Evolutionary conservation across 2,888 invertebrate genomes (phyloP), one percentile per base, ranked within the genome.

Genomic region (Apodemia mormo): DNA sequence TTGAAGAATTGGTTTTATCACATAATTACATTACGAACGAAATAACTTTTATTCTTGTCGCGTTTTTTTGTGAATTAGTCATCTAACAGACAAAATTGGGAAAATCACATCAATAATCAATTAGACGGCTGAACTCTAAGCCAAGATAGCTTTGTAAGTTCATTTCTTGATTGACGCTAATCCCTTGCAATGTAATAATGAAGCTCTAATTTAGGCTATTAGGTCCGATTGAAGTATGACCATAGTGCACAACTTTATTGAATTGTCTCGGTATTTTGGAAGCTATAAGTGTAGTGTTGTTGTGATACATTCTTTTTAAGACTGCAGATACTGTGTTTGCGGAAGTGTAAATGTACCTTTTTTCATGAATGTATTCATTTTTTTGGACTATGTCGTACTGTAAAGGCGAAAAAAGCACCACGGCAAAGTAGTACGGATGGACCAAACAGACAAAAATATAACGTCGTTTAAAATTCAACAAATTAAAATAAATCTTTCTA

Each of bases 261-360:
- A 61, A 37, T 14, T 61, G 37, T 33, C 33, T 61, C 37, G 61
- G 33, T 61, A 37, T 61, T 61, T 37, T 61, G 61, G 61, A 61
- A 61, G 61, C 81, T 80, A 72, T 76, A 75, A 78, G 84, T 85
- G 85, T 86, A 81, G 82, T 84, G 85, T 85, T 84, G 85, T 84
- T 89, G 92, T 92, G 92, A 91, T 90, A 87, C 81, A 86, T 87
- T 88, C 82, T 82, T 83, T 84, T 87, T 88, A 89, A 92, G 90
- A 91, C 91, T 91, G 90, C 82, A 83, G 85, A 85, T 89, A 86
- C 86, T 85, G 88, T 88, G 91, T 90, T 85, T 76, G 37, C 83
- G 82, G 87, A 87, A 81, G 87, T 85, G 88, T 89, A 85, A 82
- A 69, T 75, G 87, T 84, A 87, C 81, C 81, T 85, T 85, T 22